Conservation (phyloP, 35 echinoderm and acorn worm species). For the Heliocidaris tuberculata region DNA sequence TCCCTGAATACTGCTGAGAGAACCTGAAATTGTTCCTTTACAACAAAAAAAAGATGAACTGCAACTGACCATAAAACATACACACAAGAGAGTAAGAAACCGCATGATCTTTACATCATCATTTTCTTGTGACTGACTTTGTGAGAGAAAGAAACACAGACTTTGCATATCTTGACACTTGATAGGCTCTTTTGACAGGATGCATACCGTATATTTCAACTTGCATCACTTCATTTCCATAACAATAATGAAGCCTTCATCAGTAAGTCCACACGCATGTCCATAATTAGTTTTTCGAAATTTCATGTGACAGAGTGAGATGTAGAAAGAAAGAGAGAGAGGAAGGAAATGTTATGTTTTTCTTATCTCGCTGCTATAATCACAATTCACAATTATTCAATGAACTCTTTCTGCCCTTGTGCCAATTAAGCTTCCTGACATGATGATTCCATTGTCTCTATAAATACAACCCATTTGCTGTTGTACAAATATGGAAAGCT, state of each 20-base stretch:
- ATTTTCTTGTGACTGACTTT: too few relatives aligned
- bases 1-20: too few relatives aligned
- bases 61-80: too few relatives aligned
- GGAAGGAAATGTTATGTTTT: background rate
- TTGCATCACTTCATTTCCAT: background rate
- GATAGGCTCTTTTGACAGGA: background rate
- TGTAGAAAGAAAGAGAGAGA: background rate
- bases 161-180: background rate
- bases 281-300: background rate
- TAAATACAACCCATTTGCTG: background rate
- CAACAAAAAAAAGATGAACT: too few relatives aligned
- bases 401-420: constrained; percentile 15
- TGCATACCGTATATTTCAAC: background rate
- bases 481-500: background rate
- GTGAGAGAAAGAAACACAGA: background rate
- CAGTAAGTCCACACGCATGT: background rate
- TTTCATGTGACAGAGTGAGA: background rate
- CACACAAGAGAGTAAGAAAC: too few relatives aligned
- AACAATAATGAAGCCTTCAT: background rate
- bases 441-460: background rate
- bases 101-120: too few relatives aligned
- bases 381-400: constrained; percentile 18
- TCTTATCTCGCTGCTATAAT: background rate
- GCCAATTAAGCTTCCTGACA: constrained; percentile 9
- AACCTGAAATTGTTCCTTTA: too few relatives aligned